phyloP scores from a whole-genome alignment of 1,140 invertebrate species.

The Temnothorax longispinosus region DNA sequence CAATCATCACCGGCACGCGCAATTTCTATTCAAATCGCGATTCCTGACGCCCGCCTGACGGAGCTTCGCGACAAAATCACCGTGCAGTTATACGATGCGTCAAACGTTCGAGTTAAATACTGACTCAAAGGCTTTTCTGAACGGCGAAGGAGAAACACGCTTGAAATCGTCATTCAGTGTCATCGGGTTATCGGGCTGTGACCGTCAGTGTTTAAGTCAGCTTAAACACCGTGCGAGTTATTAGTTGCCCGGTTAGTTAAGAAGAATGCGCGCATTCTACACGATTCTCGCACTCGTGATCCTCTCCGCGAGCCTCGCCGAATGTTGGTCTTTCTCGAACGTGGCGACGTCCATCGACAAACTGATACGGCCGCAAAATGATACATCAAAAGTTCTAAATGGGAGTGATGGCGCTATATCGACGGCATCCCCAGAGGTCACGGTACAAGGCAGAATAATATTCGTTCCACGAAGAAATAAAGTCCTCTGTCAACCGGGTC shows the following conservation, averaged over 20 bases:
- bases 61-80: background rate
- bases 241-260: background rate
- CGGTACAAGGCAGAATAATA: conserved; percentile 70
- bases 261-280: conserved; percentile 46
- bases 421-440: background rate
- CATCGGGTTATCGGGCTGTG: conserved; percentile 27
- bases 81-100: background rate
- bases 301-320: conserved; percentile 11
- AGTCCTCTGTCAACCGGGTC: conserved; percentile 67
- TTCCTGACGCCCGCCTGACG: background rate
- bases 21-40: background rate
- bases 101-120: background rate
- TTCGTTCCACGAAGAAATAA: conserved; percentile 68
- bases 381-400: background rate
- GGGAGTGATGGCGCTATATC: background rate
- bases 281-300: conserved; percentile 56
- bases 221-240: background rate
- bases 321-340: conserved; percentile 65
- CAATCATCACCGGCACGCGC: background rate
- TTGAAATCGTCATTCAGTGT: background rate
- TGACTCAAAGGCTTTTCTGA: background rate
- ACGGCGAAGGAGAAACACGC: background rate
- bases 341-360: conserved; percentile 44
- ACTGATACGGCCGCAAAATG: background rate
- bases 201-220: conserved; percentile 1